Evolutionary conservation across 2,113 vertebrate species (phyloP).

Genomic region (Fukomys damarensis): DNA sequence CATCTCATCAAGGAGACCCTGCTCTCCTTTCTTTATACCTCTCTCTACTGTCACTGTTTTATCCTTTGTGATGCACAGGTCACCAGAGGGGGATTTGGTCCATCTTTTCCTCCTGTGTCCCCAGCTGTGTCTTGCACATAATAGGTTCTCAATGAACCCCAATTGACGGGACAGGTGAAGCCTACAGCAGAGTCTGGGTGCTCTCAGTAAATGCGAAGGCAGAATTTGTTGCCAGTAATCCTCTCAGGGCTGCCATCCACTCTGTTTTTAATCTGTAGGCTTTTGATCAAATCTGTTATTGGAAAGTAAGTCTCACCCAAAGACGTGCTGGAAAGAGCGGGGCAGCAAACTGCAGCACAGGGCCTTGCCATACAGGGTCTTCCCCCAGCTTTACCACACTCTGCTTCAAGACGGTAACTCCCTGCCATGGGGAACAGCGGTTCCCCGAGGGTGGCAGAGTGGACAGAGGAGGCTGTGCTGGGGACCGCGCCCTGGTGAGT

Average conservation of each 20-base stretch:
- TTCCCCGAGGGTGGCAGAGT: background rate
- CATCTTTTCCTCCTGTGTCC: background rate
- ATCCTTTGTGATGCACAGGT: background rate
- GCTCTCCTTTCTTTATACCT: background rate
- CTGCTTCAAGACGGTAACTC: background rate
- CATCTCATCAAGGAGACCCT: background rate
- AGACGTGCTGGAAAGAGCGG: background rate
- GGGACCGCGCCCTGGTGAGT: too few relatives aligned
- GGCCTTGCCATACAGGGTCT: background rate
- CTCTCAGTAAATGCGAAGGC: background rate
- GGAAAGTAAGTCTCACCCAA: background rate
- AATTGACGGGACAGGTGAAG: background rate
- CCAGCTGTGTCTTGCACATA: background rate
- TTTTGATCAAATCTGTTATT: slow-evolving; percentile 29
- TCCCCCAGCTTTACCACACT: background rate
- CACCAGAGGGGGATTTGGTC: background rate
- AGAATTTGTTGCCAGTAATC: slow-evolving; percentile 13
- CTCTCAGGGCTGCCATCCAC: slow-evolving; percentile 2
- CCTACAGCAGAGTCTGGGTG: background rate
- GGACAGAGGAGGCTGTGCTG: background rate
- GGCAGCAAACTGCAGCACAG: background rate
- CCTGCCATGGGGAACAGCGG: background rate
- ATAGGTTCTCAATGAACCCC: background rate
- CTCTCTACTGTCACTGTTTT: background rate
- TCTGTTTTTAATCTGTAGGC: background rate